Conservation (phyloP, 2,113 vertebrate species). For the Centropus unirufus region DNA sequence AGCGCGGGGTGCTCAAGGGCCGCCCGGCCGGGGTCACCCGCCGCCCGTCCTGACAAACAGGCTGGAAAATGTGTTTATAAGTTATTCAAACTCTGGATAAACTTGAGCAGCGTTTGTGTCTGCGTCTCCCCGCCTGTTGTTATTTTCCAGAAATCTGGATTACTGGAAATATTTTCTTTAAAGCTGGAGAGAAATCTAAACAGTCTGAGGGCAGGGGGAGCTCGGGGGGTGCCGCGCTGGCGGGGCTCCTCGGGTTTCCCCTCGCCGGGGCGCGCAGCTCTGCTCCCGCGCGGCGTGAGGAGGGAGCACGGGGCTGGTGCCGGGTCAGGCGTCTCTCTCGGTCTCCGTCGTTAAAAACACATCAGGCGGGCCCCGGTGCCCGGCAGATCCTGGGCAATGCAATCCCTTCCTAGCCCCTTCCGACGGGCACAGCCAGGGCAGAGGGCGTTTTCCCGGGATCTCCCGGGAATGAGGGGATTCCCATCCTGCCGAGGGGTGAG, state of each 20-base stretch:
- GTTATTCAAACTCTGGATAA: conserved; percentile 54
- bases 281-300: background rate
- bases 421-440: background rate
- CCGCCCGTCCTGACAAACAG: conserved; percentile 38
- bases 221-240: background rate
- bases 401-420: background rate
- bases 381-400: background rate
- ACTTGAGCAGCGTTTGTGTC: conserved; percentile 47
- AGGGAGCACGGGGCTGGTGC: background rate
- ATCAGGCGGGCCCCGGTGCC: background rate
- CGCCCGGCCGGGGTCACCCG: conserved; percentile 2
- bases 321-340: background rate
- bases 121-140: conserved; percentile 49
- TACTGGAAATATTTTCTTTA: conserved; percentile 66
- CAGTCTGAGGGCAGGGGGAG: conserved; percentile 26
- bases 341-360: background rate
- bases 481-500: background rate
- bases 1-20: background rate
- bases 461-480: background rate
- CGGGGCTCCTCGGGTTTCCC: background rate
- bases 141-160: conserved; percentile 69
- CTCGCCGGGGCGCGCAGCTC: background rate
- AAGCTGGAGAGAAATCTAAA: conserved; percentile 59
- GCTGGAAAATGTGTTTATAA: conserved; percentile 58
- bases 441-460: background rate